Percentiles rank a stretch among this genome's conserved stretches.
phyloP scores from a whole-genome alignment of 1,140 invertebrate genomes.

The Metaphire vulgaris region DNA sequence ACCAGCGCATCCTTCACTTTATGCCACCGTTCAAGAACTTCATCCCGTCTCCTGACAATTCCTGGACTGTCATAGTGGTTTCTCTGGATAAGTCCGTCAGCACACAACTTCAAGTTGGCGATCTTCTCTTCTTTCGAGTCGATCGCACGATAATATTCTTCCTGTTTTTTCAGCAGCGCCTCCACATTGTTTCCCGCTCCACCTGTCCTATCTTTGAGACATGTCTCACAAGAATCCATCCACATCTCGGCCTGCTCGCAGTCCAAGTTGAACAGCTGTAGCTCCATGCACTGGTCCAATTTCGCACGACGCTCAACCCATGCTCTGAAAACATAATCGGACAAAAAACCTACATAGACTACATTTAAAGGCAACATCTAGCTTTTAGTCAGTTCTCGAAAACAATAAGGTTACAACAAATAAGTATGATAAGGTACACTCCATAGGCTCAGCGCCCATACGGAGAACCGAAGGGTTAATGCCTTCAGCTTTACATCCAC shows the following conservation, averaged over 20 bases:
- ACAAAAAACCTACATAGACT: too few species aligned
- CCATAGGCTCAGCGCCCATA: too few species aligned
- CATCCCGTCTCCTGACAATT: slow-evolving; percentile 82
- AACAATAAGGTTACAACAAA: too few species aligned
- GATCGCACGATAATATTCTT: slow-evolving; percentile 99
- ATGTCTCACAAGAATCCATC: slow-evolving; percentile 97
- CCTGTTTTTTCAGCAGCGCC: slow-evolving; percentile 84
- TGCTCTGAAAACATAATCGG: too few species aligned
- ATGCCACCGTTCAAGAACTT: slow-evolving; percentile 76
- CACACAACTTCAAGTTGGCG: slow-evolving; percentile 79
- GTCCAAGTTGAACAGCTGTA: slow-evolving; percentile 91
- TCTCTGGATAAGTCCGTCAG: slow-evolving; percentile 85
- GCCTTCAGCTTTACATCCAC: too few species aligned
- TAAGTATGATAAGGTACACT: too few species aligned
- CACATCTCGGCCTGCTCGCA: slow-evolving; percentile 97
- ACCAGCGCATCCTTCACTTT: slow-evolving; percentile 95
- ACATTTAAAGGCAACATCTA: too few species aligned
- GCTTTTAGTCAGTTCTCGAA: too few species aligned
- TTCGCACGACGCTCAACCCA: slow-evolving; percentile 91
- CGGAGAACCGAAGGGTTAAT: too few species aligned
- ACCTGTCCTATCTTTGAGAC: slow-evolving; percentile 58
- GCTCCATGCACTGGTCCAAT: slow-evolving; percentile 92
- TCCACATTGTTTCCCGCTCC: slow-evolving; percentile 81
- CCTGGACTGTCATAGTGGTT: slow-evolving; percentile 88
- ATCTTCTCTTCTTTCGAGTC: slow-evolving; percentile 98